Evolutionary conservation across 2,113 vertebrate species (phyloP), one percentile per base, ranked within the genome.

Genomic region (Connochaetes taurinus): DNA sequence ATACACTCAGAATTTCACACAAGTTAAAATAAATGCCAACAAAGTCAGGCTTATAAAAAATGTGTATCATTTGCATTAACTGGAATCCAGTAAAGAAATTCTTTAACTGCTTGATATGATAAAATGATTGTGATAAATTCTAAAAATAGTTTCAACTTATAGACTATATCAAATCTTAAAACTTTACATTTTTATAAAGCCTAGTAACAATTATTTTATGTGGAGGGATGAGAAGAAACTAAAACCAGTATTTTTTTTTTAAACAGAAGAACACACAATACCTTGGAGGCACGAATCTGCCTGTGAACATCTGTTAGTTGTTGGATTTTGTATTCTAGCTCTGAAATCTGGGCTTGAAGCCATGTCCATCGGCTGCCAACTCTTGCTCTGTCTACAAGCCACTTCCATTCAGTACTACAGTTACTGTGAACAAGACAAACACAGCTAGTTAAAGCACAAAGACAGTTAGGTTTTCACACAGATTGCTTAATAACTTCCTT

Each of bases 331-430:
- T 98, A 99, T 97, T 99, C 99, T 97, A 99, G 98, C 86, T 99
- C 99, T 76, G 99, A 99, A 98, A 99, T 98, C 98, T 99, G 99
- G 98, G 99, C 98, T 98, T 99, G 99, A 98, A 99, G 99, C 99
- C 99, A 99, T 1, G 99, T 99, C 99, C 99, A 99, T 91, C 99
- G 99, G 98, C 99, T 99, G 98, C 99, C 99, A 98, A 99, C 98
- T 99, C 99, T 99, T 57, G 99, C 99, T 99, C 99, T 99, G 96
- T 99, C 99, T 97, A 98, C 97, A 97, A 99, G 99, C 99, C 99
- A 99, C 97, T 98, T 99, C 99, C 98, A 99, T 98, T 99, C 99
- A 98, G 98, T 98, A 97, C 98, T 98, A 97, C 96, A 98, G 82
- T 99, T 99, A 98, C 99, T 99, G 99, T 98, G 97, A 98, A 97